Conservation (phyloP, 2,888 invertebrate genomes). For the Volucella zonaria region DNA sequence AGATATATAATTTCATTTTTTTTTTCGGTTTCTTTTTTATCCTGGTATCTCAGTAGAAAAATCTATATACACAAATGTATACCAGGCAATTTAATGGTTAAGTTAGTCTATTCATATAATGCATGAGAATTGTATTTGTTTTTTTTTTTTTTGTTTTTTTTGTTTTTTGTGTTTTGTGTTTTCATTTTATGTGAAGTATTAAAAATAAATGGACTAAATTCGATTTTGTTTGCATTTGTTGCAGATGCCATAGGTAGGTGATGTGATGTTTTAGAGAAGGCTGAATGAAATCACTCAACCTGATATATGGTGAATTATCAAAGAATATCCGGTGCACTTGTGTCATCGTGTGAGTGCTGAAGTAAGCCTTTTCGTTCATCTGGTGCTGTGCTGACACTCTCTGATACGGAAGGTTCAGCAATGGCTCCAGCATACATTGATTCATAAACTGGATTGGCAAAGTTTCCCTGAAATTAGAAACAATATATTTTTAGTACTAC, state of each 20-base stretch:
- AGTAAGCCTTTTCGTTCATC: slow-evolving; percentile 85
- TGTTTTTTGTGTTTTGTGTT: slow-evolving; percentile 22
- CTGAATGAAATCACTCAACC: slow-evolving; percentile 76
- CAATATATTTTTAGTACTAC: neutral
- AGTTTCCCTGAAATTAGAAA: slow-evolving; percentile 85
- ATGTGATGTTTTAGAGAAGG: slow-evolving; percentile 50
- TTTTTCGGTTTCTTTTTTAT: slow-evolving; percentile 30
- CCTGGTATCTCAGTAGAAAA: slow-evolving; percentile 64
- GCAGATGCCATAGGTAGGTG: slow-evolving; percentile 45
- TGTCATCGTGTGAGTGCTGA: slow-evolving; percentile 84
- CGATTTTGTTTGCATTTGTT: slow-evolving; percentile 62
- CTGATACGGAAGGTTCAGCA: slow-evolving; percentile 78
- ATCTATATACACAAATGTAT: slow-evolving; percentile 64
- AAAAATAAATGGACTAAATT: slow-evolving; percentile 72
- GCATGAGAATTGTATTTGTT: slow-evolving; percentile 15
- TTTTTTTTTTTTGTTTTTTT: neutral
- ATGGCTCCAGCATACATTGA: slow-evolving; percentile 87
- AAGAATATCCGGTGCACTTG: slow-evolving; percentile 82
- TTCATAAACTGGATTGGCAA: slow-evolving; percentile 94
- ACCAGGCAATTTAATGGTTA: slow-evolving; percentile 42
- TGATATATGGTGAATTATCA: slow-evolving; percentile 80
- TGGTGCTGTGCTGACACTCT: slow-evolving; percentile 80
- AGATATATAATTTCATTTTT: slow-evolving; percentile 44
- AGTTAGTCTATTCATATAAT: slow-evolving; percentile 33
- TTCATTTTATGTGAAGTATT: slow-evolving; percentile 38